Percentiles rank a stretch among this genome's conserved stretches.
Evolutionary conservation across 2,113 vertebrate species (phyloP).

Genomic region (Sterna hirundo): DNA sequence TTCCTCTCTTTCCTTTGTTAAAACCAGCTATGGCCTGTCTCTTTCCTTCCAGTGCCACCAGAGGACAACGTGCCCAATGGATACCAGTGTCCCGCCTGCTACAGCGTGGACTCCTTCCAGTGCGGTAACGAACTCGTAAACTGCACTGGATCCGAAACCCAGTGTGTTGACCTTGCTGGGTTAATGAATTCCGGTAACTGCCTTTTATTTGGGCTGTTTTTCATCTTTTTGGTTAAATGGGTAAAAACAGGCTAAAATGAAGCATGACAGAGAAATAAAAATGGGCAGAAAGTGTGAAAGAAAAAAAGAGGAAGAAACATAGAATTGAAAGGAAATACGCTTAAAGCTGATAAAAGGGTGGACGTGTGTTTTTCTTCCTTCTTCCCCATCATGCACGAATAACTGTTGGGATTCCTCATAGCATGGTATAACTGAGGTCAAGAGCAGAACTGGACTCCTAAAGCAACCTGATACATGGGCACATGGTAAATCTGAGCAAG

Average conservation of each 20-base stretch:
- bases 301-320: not conserved
- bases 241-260: not conserved
- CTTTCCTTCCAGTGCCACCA: conserved; percentile 27
- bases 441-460: not conserved
- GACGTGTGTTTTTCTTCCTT: rapidly evolving
- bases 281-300: not conserved
- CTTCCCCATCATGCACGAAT: not conserved
- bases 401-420: not conserved
- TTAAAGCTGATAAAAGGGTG: not conserved
- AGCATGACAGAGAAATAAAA: not conserved
- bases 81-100: conserved; percentile 44
- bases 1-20: not conserved
- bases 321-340: not conserved
- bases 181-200: conserved; percentile 38
- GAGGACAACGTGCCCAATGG: not conserved
- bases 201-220: not conserved
- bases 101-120: conserved; percentile 15
- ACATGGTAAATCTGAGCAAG: not conserved
- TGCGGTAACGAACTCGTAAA: not conserved
- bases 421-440: not conserved
- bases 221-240: not conserved
- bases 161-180: conserved; percentile 40
- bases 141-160: conserved; percentile 28
- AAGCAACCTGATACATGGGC: not conserved
- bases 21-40: not conserved